Evolutionary conservation across 2,113 vertebrate species (phyloP), one percentile per base, ranked within the genome.

Genomic region (Tragelaphus scriptus): DNA sequence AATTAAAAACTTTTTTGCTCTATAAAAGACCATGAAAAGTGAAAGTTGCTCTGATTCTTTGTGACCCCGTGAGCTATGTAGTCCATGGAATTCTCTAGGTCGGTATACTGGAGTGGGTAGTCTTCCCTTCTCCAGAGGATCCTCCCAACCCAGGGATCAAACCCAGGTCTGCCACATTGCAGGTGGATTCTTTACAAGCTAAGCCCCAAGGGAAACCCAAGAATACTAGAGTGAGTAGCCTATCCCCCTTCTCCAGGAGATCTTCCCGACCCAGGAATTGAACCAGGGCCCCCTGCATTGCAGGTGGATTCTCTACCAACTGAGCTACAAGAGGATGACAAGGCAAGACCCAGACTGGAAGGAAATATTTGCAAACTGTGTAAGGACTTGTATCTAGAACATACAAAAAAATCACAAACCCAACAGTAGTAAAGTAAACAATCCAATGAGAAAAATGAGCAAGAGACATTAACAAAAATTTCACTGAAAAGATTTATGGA

Each of bases 51-150:
- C 68, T 21, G 8, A 71, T 19, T 71, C 19, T 40, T 71, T 71
- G n/a, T 0, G 10, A 40, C 19, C 5, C n/a, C 0, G 5, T 71
- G 68, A 36, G 12, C n/a, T 23, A 40, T 23, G 40, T 17, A 23
- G 19, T 71, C 17, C 68, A 36, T 40, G 17, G 10, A 71, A 71
- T 71, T 71, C 10, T 71, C 68, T 71, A 71, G n/a, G 19, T 71
- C 0, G 2, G 19, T 40, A 40, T 71, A 71, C 68, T 71, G n/a
- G 10, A 12, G 68, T 71, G 68, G n/a, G 68, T 71, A 71, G 11
- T 21, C 68, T 40, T 71, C 68, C 19, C n/a, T 40, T 71, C n/a
- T 71, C n/a, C 68, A 71, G 68, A 21, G n/a, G 19, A 71, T 40
- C 68, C 40, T 71, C 10, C n/a, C n/a, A 40, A 40, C 5, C 10